Base-by-base conservation (phyloP, 2,888 invertebrate genomes). In the Ormyrus labotus region DNA sequence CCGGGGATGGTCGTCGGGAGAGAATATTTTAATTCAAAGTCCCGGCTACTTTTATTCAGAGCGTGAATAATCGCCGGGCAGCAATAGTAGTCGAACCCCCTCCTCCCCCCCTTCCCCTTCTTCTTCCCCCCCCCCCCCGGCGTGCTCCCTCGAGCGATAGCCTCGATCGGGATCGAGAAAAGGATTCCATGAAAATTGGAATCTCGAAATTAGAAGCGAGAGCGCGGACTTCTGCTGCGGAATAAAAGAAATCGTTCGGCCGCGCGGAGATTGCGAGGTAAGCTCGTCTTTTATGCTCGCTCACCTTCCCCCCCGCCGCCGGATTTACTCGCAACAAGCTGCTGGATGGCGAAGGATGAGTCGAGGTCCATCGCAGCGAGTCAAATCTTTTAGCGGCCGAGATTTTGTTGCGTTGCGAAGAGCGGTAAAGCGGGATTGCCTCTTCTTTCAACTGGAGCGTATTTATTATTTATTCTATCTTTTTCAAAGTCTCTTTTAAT, bases 171-270 rank as follows among this genome's bases (percentile, higher is more conserved):
- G 71, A 74, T 64, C 70, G 68, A 55, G 63, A 72, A 70, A 73
- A 61, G 63, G 51, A 79, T 79, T 79, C 69, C 64, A 83, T 81
- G 85, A 84, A 85, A 85, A 85, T 86, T 85, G 85, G 85, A 86
- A 86, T 85, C 83, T 83, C 83, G 82, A 85, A 84, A 85, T 85
- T 85, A 85, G 84, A 80, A 83, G 83, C 72, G 81, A 77, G 69
- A 57, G 69, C 64, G 61, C 70, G 76, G 72, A 78, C 19, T 19
- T 55, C 57, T 57, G 34, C 57, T 6, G 11, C 9, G 13, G 65
- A 79, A 79, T 64, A 63, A 79, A 69, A 74, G 69, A 64, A 79
- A 69, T 78, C 61, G 61, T 48, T 67, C 47, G 68, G 19, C 11
- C 19, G 6, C 34, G 45, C 6, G 45, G 19, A 70, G 70, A 77